Evolutionary conservation across 2,113 vertebrate genomes (phyloP).

Genomic region (Neopipo cinnamomea): DNA sequence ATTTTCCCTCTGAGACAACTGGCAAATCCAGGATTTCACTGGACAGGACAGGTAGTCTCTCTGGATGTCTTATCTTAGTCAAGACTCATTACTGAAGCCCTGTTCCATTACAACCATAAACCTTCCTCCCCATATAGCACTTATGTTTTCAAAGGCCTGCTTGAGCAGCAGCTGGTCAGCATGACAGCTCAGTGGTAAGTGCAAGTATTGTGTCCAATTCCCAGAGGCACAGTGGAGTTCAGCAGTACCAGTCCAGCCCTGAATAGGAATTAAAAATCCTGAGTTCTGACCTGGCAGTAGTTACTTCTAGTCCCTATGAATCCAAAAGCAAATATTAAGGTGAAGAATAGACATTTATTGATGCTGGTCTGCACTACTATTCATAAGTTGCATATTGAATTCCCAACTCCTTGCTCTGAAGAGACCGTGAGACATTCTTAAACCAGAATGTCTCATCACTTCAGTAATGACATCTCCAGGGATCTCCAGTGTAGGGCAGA

Average conservation of each 20-base stretch:
- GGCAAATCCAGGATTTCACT: background rate
- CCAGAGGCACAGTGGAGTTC: background rate
- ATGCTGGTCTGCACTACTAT: background rate
- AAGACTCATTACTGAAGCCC: background rate
- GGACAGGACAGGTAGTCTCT: background rate
- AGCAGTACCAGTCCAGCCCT: background rate
- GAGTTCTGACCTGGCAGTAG: background rate
- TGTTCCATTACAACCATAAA: background rate
- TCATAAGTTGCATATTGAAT: background rate
- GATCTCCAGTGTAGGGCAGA: background rate
- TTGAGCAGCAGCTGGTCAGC: background rate
- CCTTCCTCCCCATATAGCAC: background rate
- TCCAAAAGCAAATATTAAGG: background rate
- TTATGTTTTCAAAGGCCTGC: background rate
- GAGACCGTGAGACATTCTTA: background rate
- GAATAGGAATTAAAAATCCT: background rate
- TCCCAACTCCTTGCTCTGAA: background rate
- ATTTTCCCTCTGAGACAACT: background rate
- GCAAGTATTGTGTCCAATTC: background rate
- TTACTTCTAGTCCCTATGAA: background rate
- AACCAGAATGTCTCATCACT: conserved; percentile 11
- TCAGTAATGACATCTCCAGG: conserved; percentile 28
- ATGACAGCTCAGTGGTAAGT: background rate
- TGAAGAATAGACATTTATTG: background rate
- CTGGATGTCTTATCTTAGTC: background rate